Conservation (phyloP, 2,888 invertebrate species). For the Sericinus montela region DNA sequence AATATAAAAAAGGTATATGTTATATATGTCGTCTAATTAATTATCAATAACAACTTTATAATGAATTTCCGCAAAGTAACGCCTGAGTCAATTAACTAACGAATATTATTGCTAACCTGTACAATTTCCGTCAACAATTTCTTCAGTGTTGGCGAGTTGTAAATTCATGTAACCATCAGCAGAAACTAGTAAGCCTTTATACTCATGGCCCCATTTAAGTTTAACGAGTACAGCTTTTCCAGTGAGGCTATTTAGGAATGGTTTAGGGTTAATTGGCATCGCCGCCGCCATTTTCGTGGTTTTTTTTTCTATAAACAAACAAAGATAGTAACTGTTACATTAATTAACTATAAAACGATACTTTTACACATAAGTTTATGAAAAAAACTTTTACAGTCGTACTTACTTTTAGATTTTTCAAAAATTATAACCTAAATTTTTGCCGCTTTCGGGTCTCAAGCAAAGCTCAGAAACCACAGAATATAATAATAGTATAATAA, state of each 20-base stretch:
- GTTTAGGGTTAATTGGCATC: constrained; percentile 99
- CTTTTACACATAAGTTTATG: too few species aligned
- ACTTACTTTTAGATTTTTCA: too few species aligned
- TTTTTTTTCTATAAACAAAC: constrained; percentile 27
- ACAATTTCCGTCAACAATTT: constrained; percentile 94
- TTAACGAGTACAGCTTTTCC: constrained; percentile 99
- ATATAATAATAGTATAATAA: too few species aligned
- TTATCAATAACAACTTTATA: too few species aligned
- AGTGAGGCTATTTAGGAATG: constrained; percentile 97
- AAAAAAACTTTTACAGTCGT: too few species aligned
- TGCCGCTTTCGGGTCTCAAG: too few species aligned
- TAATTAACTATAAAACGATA: not conserved
- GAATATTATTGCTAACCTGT: constrained; percentile 82
- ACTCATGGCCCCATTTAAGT: constrained; percentile 99
- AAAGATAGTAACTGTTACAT: not conserved
- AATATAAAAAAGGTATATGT: too few species aligned
- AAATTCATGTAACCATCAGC: constrained; percentile 99
- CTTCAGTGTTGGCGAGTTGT: constrained; percentile 98
- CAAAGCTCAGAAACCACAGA: too few species aligned
- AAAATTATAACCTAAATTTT: too few species aligned
- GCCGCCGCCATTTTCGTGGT: constrained; percentile 83
- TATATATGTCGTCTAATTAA: too few species aligned
- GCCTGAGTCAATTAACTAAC: too few species aligned
- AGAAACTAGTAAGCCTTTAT: constrained; percentile 98
- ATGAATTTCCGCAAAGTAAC: too few species aligned